Evolutionary conservation across 1,140 invertebrate species (phyloP).

Genomic region (Dreissena rostriformis): DNA sequence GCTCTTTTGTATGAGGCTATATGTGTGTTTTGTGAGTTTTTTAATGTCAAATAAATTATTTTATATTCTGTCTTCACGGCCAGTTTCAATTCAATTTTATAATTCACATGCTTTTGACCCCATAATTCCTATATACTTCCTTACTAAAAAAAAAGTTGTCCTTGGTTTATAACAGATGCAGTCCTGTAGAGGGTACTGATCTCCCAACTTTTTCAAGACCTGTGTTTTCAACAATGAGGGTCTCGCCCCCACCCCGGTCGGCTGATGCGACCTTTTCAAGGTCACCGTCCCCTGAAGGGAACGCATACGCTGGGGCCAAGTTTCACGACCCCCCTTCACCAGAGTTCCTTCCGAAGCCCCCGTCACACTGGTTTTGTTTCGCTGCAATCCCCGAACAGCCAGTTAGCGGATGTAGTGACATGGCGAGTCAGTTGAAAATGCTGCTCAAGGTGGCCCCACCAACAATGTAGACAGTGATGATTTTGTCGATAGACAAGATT

Average conservation of each 20-base stretch:
- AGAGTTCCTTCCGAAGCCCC: slow-evolving; percentile 84
- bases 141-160: no score
- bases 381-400: slow-evolving; percentile 37
- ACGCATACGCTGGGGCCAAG: slow-evolving; percentile 84
- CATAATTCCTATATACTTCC: no score
- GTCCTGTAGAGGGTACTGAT: slow-evolving; percentile 31
- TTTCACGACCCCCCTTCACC: slow-evolving; percentile 85
- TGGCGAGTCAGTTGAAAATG: slow-evolving; percentile 84
- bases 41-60: no score
- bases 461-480: slow-evolving; percentile 45
- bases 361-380: slow-evolving; percentile 83
- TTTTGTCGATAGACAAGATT: slow-evolving; percentile 2
- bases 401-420: slow-evolving; percentile 66
- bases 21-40: no score
- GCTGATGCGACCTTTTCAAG: slow-evolving; percentile 12
- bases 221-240: slow-evolving; percentile 19
- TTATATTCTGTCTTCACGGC: no score
- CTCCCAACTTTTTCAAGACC: background rate
- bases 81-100: no score
- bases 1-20: no score
- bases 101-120: no score
- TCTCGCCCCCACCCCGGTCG: slow-evolving; percentile 29
- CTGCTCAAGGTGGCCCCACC: slow-evolving; percentile 83
- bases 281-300: slow-evolving; percentile 46
- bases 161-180: slow-evolving; percentile 9